Percentiles rank a stretch among this genome's conserved stretches.
Conservation (phyloP, 2,113 vertebrate species). For the Calyptommatus sinebrachiatus region DNA sequence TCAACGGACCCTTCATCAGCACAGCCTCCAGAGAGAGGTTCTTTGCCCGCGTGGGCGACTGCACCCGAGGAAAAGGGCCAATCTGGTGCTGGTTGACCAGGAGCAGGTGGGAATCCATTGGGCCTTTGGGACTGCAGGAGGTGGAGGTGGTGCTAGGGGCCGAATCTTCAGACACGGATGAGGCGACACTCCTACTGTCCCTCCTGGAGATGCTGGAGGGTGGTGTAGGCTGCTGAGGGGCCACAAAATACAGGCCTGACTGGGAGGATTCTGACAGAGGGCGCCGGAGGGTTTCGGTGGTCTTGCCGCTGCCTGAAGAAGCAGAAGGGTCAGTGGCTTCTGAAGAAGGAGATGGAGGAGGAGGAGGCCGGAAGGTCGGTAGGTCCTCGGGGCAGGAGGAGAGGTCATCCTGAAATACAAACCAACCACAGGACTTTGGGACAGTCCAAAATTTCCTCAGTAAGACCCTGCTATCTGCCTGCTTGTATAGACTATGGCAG, state of each 20-base stretch:
- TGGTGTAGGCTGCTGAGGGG: slow-evolving; percentile 65
- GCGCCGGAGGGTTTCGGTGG: slow-evolving; percentile 67
- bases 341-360: slow-evolving; percentile 67
- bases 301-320: slow-evolving; percentile 48
- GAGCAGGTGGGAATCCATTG: slow-evolving; percentile 75
- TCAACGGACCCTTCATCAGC: slow-evolving; percentile 32
- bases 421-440: slow-evolving; percentile 7
- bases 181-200: slow-evolving; percentile 50
- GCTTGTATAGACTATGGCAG: too few species aligned
- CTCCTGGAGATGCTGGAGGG: slow-evolving; percentile 49
- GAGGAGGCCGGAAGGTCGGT: slow-evolving; percentile 81
- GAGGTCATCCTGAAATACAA: slow-evolving; percentile 84
- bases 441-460: too few species aligned
- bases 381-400: slow-evolving; percentile 78
- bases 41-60: slow-evolving; percentile 78
- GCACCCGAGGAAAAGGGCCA: slow-evolving; percentile 91
- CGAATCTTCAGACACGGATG: slow-evolving; percentile 46
- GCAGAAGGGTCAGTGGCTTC: slow-evolving; percentile 35
- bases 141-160: slow-evolving; percentile 68
- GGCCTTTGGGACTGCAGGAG: slow-evolving; percentile 60
- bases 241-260: slow-evolving; percentile 84
- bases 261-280: slow-evolving; percentile 83
- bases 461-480: too few species aligned
- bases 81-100: slow-evolving; percentile 79
- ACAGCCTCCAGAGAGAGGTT: slow-evolving; percentile 44